Evolutionary conservation across 2,888 invertebrate genomes (phyloP).

Genomic region (Heliothis peltigera): DNA sequence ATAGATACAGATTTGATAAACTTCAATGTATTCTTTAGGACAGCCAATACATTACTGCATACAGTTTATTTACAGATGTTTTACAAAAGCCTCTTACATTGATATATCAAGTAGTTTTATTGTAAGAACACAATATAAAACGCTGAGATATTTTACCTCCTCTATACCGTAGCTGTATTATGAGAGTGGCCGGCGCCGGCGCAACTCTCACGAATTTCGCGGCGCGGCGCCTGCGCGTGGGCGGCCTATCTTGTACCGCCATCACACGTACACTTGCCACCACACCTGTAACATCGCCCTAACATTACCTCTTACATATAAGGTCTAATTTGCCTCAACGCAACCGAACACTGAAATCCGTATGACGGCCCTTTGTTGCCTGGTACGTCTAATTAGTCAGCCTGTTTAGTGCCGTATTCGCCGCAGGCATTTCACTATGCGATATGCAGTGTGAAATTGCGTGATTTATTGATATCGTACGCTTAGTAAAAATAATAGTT

Average conservation of each 20-base stretch:
- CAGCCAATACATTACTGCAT: constrained; percentile 9
- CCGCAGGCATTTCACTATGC: constrained; percentile 81
- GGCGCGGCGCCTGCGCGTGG: constrained; percentile 86
- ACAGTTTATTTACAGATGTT: constrained; percentile 33
- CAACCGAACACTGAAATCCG: constrained; percentile 63
- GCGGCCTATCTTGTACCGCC: constrained; percentile 86
- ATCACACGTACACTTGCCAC: constrained; percentile 79
- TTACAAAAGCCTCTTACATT: constrained; percentile 31
- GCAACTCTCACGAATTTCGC: constrained; percentile 88
- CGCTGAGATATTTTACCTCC: constrained; percentile 54
- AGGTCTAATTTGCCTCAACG: constrained; percentile 64
- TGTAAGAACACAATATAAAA: constrained; percentile 55
- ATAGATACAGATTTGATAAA: constrained; percentile 1
- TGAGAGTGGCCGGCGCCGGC: constrained; percentile 77
- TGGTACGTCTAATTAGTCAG: constrained; percentile 89
- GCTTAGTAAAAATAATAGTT: constrained; percentile 43
- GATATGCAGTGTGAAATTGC: constrained; percentile 81
- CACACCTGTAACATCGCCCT: constrained; percentile 67
- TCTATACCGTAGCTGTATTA: constrained; percentile 66
- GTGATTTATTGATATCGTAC: constrained; percentile 79
- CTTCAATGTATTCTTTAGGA: not conserved
- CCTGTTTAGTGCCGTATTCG: constrained; percentile 85
- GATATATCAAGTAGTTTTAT: constrained; percentile 49
- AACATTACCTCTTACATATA: constrained; percentile 65
- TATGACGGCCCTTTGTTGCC: constrained; percentile 83